Evolutionary conservation across 2,888 invertebrate species (phyloP).

Genomic region (Oligia strigilis): DNA sequence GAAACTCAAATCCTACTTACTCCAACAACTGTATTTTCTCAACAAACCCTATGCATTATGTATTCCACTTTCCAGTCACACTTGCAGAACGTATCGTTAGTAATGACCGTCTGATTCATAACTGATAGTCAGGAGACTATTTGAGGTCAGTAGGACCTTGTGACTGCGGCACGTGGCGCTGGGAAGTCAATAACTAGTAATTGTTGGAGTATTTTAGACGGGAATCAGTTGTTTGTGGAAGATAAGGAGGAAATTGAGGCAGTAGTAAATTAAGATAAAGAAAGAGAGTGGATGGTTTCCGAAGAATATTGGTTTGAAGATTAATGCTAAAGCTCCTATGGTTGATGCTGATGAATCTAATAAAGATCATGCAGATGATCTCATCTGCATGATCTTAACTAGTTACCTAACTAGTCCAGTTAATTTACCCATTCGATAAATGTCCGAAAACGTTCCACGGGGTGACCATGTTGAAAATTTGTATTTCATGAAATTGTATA

Average conservation of each 20-base stretch:
- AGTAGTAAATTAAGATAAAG: background rate
- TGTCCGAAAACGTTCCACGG: background rate
- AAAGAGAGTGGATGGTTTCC: too few species aligned
- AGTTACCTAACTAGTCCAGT: background rate
- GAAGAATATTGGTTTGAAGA: background rate
- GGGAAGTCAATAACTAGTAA: slow-evolving; percentile 13
- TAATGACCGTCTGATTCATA: slow-evolving; percentile 59
- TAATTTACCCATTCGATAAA: background rate
- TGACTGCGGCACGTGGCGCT: slow-evolving; percentile 27
- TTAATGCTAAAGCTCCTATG: background rate
- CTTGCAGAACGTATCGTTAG: slow-evolving; percentile 44
- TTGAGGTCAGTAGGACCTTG: slow-evolving; percentile 49
- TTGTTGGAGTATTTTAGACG: slow-evolving; percentile 22
- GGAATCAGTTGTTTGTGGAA: background rate
- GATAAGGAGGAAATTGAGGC: background rate
- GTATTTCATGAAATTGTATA: background rate
- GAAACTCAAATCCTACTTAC: slow-evolving; percentile 46
- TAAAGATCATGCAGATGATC: background rate
- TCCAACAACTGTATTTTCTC: slow-evolving; percentile 47
- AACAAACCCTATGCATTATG: slow-evolving; percentile 34
- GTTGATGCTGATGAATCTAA: background rate
- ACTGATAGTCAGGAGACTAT: slow-evolving; percentile 40
- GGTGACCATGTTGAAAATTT: background rate
- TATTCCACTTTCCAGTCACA: slow-evolving; percentile 54
- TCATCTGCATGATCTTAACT: too few species aligned